phyloP scores from a whole-genome alignment of 2,113 vertebrate genomes.

The Podarcis cretensis region DNA sequence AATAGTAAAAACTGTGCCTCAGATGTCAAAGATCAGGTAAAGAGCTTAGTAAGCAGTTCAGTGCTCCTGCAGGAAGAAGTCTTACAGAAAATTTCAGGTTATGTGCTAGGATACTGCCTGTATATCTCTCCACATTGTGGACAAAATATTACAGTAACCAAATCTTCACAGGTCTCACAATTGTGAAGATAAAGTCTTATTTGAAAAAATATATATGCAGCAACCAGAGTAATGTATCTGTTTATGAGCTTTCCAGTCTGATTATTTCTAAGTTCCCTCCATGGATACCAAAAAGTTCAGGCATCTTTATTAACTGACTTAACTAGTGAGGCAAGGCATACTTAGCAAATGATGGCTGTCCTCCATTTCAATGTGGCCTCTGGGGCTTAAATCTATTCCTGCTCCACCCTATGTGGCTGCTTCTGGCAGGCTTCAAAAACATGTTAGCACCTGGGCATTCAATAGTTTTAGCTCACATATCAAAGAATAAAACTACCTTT shows the following conservation, averaged over 20 bases:
- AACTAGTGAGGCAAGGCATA: background rate
- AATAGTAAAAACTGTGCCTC: too few relatives aligned
- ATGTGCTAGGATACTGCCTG: too few relatives aligned
- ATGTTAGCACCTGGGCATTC: background rate
- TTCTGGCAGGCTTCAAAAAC: background rate
- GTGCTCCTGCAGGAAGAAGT: background rate
- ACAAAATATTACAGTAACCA: background rate
- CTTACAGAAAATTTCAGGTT: background rate
- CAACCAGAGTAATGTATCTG: background rate
- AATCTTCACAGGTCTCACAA: background rate
- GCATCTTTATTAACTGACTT: background rate
- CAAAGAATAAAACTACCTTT: background rate
- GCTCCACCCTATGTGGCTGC: background rate
- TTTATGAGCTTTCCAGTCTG: background rate
- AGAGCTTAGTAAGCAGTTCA: background rate
- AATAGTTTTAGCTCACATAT: background rate
- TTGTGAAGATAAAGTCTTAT: background rate
- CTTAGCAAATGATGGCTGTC: background rate
- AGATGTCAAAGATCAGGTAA: too few relatives aligned
- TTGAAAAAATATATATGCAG: background rate
- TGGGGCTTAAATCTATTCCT: background rate
- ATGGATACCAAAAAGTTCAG: background rate
- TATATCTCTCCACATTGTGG: background rate
- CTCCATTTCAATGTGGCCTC: background rate
- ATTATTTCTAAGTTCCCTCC: background rate